These are phyloP conservation scores for Rutpela maculata DNA, from an alignment of 2,888 invertebrate species.

Conservation along the genomic window DNA sequence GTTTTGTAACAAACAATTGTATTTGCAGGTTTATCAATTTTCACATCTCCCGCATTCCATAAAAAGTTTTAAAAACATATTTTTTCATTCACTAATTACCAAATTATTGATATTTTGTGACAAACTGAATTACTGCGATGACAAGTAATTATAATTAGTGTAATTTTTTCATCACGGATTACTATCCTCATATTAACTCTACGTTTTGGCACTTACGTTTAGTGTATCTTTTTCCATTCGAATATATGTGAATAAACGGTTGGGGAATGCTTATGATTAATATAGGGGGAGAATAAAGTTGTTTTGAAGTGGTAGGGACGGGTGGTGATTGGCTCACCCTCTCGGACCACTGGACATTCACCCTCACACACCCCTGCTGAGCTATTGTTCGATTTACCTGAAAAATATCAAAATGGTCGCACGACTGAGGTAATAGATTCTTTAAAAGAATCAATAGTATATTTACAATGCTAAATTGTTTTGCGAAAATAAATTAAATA, in stretches of 20 bases:
- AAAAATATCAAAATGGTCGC: conserved; percentile 63
- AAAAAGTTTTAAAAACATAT: no score
- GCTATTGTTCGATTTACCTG: conserved; percentile 57
- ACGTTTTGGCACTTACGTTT: background rate
- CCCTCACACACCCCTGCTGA: conserved; percentile 57
- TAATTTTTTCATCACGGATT: no score
- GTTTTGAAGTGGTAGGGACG: conserved; percentile 56
- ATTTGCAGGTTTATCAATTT: no score
- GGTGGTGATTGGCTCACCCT: conserved; percentile 68
- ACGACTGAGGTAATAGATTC: background rate
- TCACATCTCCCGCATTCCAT: no score
- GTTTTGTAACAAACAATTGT: no score
- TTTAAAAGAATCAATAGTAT: background rate
- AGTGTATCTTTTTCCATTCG: background rate
- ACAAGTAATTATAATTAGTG: no score
- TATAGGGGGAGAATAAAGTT: conserved; percentile 46
- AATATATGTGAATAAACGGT: background rate
- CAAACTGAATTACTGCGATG: no score
- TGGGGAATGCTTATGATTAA: conserved; percentile 13
- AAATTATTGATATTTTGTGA: no score
- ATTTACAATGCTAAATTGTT: no score
- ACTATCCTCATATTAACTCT: no score
- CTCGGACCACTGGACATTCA: conserved; percentile 67
- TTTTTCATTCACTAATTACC: no score
- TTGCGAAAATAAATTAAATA: no score